Evolutionary conservation across 2,888 invertebrate species (phyloP).

Genomic region (Dione juno): DNA sequence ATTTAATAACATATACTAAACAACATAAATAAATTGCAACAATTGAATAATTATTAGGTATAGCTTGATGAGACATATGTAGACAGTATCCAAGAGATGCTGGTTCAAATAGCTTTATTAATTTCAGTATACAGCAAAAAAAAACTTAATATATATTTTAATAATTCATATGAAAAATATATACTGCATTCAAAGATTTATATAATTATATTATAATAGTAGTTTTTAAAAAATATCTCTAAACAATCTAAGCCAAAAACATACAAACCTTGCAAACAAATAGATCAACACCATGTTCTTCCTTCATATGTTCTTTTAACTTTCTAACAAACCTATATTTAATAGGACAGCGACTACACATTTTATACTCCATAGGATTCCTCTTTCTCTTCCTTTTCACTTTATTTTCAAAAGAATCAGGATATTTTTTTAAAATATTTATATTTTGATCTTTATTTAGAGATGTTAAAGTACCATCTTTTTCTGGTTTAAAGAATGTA

Average conservation of each 20-base stretch:
- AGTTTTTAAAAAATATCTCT: no score
- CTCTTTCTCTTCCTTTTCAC: slow-evolving; percentile 58
- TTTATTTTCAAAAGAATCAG: slow-evolving; percentile 34
- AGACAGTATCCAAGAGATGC: no score
- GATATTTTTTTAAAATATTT: slow-evolving; percentile 19
- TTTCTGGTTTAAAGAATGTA: slow-evolving; percentile 50
- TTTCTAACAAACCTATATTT: slow-evolving; percentile 70
- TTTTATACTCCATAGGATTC: slow-evolving; percentile 62
- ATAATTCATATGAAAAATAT: no score
- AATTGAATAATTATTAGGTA: no score
- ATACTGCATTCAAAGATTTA: background rate
- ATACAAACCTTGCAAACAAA: slow-evolving; percentile 67
- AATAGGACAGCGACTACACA: slow-evolving; percentile 66
- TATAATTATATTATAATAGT: no score
- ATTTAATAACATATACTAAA: no score
- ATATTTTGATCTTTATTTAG: slow-evolving; percentile 39
- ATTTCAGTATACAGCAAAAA: no score
- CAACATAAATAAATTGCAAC: no score
- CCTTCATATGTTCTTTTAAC: slow-evolving; percentile 69
- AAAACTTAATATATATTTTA: no score
- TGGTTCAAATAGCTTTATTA: no score
- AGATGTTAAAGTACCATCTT: slow-evolving; percentile 49
- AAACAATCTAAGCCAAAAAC: no score
- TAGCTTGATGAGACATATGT: no score
- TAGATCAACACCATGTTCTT: slow-evolving; percentile 62